phyloP scores from a whole-genome alignment of 2,797 vertebrate species.

The Tympanoctomys barrerae region DNA sequence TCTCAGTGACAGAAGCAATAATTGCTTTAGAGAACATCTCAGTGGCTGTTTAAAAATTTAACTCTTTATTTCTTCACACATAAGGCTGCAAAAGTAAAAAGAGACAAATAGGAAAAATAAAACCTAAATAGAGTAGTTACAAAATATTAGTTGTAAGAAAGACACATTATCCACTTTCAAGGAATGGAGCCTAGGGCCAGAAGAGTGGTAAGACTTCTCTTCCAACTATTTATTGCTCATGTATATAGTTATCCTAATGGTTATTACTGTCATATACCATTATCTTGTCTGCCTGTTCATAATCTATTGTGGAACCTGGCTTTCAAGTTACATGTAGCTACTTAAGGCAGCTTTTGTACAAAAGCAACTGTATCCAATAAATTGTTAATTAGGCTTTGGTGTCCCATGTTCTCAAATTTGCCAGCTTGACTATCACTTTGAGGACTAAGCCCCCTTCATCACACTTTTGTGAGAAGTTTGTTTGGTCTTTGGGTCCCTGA shows the following conservation, averaged over 20 bases:
- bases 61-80: slow-evolving; percentile 80
- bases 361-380: slow-evolving; percentile 32
- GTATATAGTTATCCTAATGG: not conserved
- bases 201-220: not conserved
- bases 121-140: not conserved
- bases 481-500: not conserved
- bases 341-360: not conserved
- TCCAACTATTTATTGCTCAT: not conserved
- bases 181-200: not conserved
- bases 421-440: not conserved
- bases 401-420: not conserved
- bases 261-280: not conserved
- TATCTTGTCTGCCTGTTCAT: not conserved
- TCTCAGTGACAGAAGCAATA: slow-evolving; percentile 85
- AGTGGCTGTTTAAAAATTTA: slow-evolving; percentile 83
- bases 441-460: not conserved
- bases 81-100: slow-evolving; percentile 55
- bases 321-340: slow-evolving; percentile 37
- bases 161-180: slow-evolving; percentile 36
- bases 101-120: slow-evolving; percentile 28
- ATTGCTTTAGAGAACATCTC: slow-evolving; percentile 84
- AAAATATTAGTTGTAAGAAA: slow-evolving; percentile 24
- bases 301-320: not conserved
- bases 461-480: not conserved
- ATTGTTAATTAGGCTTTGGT: slow-evolving; percentile 41